Conservation (phyloP, 2,113 vertebrate species). For the Chunga burmeisteri region DNA sequence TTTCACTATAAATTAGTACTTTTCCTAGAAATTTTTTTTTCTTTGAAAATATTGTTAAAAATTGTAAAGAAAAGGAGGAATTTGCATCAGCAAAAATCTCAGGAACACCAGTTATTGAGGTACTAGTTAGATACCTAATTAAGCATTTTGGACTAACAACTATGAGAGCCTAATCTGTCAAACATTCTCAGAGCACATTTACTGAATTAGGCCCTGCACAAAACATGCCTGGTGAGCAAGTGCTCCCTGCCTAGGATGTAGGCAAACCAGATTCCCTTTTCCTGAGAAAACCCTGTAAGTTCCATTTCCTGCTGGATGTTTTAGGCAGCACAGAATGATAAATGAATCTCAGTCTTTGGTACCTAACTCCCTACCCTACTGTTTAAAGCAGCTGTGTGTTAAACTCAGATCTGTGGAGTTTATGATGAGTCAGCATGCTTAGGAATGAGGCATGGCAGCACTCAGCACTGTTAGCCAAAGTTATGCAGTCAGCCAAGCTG, state of each 20-base stretch:
- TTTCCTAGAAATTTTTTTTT: not conserved
- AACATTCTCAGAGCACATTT: not conserved
- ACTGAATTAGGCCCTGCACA: not conserved
- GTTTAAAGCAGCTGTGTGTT: not conserved
- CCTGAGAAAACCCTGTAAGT: not conserved
- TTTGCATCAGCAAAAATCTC: not conserved
- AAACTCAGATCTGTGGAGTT: not conserved
- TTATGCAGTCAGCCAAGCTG: not conserved
- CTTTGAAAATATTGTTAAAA: not conserved
- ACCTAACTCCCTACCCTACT: not conserved
- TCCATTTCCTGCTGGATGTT: not conserved
- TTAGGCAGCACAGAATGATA: not conserved
- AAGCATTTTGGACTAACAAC: not conserved
- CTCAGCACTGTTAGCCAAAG: not conserved
- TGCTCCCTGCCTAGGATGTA: not conserved
- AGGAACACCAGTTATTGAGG: not conserved
- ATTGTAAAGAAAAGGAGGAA: not conserved
- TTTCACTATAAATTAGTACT: not conserved
- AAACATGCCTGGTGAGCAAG: not conserved
- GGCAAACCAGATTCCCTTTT: not conserved
- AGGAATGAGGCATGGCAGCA: not conserved
- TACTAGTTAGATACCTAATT: not conserved
- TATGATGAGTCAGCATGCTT: not conserved
- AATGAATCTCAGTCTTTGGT: not conserved
- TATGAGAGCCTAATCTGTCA: not conserved